Conservation (phyloP, 2,113 vertebrate genomes). For the Diadophis punctatus region DNA sequence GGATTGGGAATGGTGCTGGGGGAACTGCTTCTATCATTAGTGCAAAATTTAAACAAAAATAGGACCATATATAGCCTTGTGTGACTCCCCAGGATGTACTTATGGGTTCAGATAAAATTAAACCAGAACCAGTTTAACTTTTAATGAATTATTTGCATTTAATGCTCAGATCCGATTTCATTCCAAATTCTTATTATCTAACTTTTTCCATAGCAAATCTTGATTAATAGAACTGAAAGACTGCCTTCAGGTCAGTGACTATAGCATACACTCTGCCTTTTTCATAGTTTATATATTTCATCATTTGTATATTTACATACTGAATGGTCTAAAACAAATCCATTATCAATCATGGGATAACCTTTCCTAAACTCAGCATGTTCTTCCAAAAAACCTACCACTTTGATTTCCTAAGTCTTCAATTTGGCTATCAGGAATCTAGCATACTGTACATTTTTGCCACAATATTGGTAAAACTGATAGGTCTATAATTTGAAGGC, state of each 20-base stretch:
- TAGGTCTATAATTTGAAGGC: background rate
- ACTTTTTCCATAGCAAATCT: background rate
- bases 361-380: background rate
- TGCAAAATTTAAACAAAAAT: background rate
- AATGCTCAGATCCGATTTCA: background rate
- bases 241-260: background rate
- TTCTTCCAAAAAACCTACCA: background rate
- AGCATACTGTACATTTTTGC: background rate
- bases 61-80: background rate
- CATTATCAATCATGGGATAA: background rate
- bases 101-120: background rate
- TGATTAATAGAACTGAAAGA: background rate
- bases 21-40: background rate
- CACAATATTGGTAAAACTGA: background rate
- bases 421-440: background rate
- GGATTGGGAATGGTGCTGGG: background rate
- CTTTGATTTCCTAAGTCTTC: background rate
- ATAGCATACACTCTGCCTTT: background rate
- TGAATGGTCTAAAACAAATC: background rate
- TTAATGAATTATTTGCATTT: background rate
- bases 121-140: background rate
- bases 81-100: background rate
- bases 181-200: background rate
- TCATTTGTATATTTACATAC: background rate
- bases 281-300: background rate